phyloP scores from a whole-genome alignment of 2,888 invertebrate species.

The Himalopsyche anomala region DNA sequence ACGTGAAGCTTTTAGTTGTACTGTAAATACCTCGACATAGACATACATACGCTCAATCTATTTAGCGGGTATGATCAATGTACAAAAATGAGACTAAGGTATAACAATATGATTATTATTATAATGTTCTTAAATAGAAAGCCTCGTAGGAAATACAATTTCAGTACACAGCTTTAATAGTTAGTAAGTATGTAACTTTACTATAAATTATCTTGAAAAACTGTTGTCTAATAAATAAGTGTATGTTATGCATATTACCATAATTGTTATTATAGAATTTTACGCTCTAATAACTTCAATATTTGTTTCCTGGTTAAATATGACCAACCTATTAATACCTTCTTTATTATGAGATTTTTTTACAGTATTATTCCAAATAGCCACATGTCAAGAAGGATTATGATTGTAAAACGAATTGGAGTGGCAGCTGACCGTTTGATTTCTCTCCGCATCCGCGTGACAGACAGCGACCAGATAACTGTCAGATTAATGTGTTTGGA shows the following conservation, averaged over 20 bases:
- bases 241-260: background rate
- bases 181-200: no score
- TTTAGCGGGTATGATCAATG: no score
- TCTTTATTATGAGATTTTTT: background rate
- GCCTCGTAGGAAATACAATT: no score
- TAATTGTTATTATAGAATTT: background rate
- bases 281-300: background rate
- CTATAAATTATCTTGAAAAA: no score
- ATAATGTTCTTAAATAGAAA: no score
- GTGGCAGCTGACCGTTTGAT: conserved; percentile 28
- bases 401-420: conserved; percentile 23
- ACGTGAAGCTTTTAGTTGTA: no score
- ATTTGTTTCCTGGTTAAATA: conserved; percentile 5
- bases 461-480: conserved; percentile 30
- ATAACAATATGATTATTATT: no score
- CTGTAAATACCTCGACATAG: no score
- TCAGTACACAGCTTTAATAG: no score
- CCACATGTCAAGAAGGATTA: conserved; percentile 34
- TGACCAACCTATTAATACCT: background rate
- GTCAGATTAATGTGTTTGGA: conserved; percentile 34
- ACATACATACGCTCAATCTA: no score
- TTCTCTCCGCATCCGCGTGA: conserved; percentile 18
- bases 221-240: no score
- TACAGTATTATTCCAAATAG: conserved; percentile 31
- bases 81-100: no score